Evolutionary conservation across 2,888 invertebrate genomes (phyloP).

Genomic region (Erebia epiphron): DNA sequence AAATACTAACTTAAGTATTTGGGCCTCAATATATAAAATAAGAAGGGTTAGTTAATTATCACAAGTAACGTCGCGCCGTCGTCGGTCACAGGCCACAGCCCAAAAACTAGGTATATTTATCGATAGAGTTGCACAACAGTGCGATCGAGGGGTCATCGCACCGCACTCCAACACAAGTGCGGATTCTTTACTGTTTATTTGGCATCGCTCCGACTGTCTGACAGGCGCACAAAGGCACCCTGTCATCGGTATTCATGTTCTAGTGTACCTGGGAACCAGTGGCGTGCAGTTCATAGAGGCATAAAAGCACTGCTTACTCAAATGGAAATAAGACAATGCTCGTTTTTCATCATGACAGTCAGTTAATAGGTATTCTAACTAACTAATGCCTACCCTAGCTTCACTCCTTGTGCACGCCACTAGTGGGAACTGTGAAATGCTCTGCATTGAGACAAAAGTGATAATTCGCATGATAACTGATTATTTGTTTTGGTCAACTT

Average conservation of each 20-base stretch:
- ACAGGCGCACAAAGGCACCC: conserved; percentile 17
- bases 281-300: too few relatives aligned
- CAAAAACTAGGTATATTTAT: neutral
- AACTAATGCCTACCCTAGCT: too few relatives aligned
- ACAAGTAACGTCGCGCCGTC: neutral
- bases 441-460: neutral
- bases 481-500: too few relatives aligned
- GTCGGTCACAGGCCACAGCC: too few relatives aligned
- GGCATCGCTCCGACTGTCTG: conserved; percentile 42
- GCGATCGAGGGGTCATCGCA: conserved; percentile 64
- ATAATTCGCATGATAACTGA: neutral
- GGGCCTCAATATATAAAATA: too few relatives aligned
- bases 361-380: too few relatives aligned
- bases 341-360: too few relatives aligned
- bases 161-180: conserved; percentile 49
- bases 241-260: conserved; percentile 23
- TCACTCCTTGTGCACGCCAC: too few relatives aligned
- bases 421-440: conserved; percentile 1
- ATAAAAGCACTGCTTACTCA: too few relatives aligned
- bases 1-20: too few relatives aligned
- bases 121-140: conserved; percentile 59
- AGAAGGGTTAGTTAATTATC: neutral
- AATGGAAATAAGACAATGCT: too few relatives aligned
- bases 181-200: conserved; percentile 40
- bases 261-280: conserved; percentile 17